Conservation (phyloP, 2,888 invertebrate species). For the Melikaiella ostensackeni region DNA sequence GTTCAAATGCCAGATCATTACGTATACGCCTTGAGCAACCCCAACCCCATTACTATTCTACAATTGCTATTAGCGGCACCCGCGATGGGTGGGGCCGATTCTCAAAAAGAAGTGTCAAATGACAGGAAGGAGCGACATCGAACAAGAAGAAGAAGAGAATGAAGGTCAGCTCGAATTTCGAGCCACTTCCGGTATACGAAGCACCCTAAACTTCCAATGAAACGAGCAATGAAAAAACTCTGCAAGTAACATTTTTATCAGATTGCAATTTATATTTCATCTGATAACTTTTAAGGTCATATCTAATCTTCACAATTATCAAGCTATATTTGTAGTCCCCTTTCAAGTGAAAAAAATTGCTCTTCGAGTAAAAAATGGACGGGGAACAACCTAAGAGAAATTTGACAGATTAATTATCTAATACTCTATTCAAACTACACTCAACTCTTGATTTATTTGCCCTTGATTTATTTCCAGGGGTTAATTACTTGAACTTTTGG, state of each 20-base stretch:
- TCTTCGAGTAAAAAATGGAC: too few species aligned
- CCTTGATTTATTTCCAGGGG: too few species aligned
- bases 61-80: conserved; percentile 59
- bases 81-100: conserved; percentile 60
- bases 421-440: too few species aligned
- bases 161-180: conserved; percentile 44
- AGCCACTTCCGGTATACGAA: conserved; percentile 48
- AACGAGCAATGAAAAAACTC: not conserved
- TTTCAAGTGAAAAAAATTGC: too few species aligned
- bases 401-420: too few species aligned
- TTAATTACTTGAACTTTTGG: too few species aligned
- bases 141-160: conserved; percentile 47
- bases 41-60: conserved; percentile 57
- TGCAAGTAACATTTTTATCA: not conserved
- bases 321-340: too few species aligned
- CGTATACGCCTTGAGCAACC: conserved; percentile 54
- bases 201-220: conserved; percentile 3
- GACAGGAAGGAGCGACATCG: conserved; percentile 64
- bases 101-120: conserved; percentile 61
- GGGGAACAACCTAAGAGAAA: too few species aligned
- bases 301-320: too few species aligned
- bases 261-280: not conserved
- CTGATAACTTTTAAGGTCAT: not conserved
- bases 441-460: too few species aligned
- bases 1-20: conserved; percentile 51